These are phyloP conservation scores for Pogonophryne albipinna DNA, from an alignment of 2,797 vertebrate species.

Conservation along the genomic window DNA sequence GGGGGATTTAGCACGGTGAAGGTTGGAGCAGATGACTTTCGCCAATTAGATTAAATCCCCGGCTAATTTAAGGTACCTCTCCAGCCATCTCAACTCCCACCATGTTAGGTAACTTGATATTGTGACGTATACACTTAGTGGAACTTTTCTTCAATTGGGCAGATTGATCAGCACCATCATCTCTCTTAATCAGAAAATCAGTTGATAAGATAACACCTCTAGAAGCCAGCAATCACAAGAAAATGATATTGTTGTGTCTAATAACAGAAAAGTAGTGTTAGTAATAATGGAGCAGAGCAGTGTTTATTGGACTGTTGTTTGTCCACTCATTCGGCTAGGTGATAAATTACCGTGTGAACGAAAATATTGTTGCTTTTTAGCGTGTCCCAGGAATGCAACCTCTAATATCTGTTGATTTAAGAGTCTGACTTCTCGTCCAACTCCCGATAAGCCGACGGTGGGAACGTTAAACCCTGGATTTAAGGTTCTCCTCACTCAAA, in stretches of 20 bases:
- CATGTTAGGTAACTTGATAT: slow-evolving; percentile 67
- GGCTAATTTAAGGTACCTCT: slow-evolving; percentile 83
- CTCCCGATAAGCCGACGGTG: slow-evolving; percentile 19
- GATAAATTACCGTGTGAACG: slow-evolving; percentile 27
- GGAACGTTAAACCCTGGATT: slow-evolving; percentile 16
- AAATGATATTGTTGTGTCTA: neutral
- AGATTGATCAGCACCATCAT: neutral
- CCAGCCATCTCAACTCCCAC: slow-evolving; percentile 47
- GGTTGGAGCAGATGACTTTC: slow-evolving; percentile 83
- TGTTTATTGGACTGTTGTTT: slow-evolving; percentile 11
- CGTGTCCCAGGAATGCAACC: slow-evolving; percentile 3
- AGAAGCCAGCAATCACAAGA: neutral
- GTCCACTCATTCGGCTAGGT: slow-evolving; percentile 26
- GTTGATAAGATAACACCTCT: neutral
- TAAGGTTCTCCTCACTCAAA: slow-evolving; percentile 16
- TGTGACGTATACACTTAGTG: slow-evolving; percentile 54
- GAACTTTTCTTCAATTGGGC: neutral
- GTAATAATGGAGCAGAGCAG: neutral
- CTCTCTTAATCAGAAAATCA: neutral
- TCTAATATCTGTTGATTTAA: slow-evolving; percentile 34
- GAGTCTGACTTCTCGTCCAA: slow-evolving; percentile 25
- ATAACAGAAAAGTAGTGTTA: neutral
- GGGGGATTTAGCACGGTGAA: slow-evolving; percentile 75
- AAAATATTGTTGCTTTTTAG: slow-evolving; percentile 23
- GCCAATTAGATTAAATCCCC: slow-evolving; percentile 83